These are phyloP conservation scores for Neoniphon sammara DNA, from an alignment of 2,797 vertebrate species.

Conservation along the genomic window DNA sequence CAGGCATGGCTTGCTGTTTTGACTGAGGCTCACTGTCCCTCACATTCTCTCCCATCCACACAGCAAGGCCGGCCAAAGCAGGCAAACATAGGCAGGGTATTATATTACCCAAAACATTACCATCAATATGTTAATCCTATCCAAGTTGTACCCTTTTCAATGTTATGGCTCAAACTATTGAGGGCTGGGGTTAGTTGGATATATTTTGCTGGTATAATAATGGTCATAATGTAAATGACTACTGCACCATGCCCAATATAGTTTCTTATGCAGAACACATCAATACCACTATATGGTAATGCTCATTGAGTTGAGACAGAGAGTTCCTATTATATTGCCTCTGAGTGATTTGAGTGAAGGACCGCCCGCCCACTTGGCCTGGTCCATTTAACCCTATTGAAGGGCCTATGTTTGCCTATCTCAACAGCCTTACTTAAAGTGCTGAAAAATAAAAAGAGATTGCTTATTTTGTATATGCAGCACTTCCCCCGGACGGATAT, in stretches of 20 bases:
- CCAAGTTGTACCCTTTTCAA: conserved; percentile 28
- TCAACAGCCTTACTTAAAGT: conserved; percentile 64
- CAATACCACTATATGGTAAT: conserved; percentile 25
- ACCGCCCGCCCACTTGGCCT: conserved; percentile 37
- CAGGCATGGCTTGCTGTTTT: conserved; percentile 61
- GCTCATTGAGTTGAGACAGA: conserved; percentile 44
- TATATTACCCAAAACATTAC: conserved; percentile 43
- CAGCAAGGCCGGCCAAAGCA: conserved; percentile 22
- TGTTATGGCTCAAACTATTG: neutral
- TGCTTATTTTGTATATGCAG: conserved; percentile 80
- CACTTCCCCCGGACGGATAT: conserved; percentile 76
- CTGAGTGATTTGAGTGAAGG: conserved; percentile 51
- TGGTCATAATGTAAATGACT: conserved; percentile 11
- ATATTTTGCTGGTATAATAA: conserved; percentile 20
- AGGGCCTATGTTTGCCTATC: conserved; percentile 66
- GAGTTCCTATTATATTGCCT: conserved; percentile 24
- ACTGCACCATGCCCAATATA: conserved; percentile 4
- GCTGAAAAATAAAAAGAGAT: conserved; percentile 76
- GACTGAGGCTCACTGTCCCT: conserved; percentile 63
- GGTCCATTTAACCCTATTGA: conserved; percentile 73
- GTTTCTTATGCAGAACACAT: conserved; percentile 20
- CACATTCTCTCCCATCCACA: conserved; percentile 50
- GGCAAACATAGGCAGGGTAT: conserved; percentile 35
- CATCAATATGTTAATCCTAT: conserved; percentile 47
- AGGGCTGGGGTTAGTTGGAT: conserved; percentile 11